Evolutionary conservation across 2,888 invertebrate species (phyloP).

Genomic region (Melinaea menophilus): DNA sequence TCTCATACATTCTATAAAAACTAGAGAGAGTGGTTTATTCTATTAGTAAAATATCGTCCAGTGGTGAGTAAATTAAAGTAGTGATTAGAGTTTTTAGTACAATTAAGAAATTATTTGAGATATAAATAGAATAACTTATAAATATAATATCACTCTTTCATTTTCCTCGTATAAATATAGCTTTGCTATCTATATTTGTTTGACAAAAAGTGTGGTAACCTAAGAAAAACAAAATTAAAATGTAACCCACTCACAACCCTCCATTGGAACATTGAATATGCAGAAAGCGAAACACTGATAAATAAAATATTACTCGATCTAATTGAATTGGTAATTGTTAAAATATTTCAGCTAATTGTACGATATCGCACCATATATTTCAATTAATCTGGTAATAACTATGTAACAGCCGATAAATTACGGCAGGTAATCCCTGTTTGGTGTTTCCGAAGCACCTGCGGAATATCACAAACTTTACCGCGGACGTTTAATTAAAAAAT

Average conservation of each 20-base stretch:
- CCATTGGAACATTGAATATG: constrained; percentile 7
- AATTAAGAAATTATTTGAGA: too few relatives aligned
- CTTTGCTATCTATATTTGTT: too few relatives aligned
- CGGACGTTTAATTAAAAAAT: constrained; percentile 15
- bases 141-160: too few relatives aligned
- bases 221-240: background rate
- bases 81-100: too few relatives aligned
- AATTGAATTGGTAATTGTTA: constrained; percentile 32
- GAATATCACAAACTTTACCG: constrained; percentile 9
- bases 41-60: too few relatives aligned
- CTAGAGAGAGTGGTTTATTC: too few relatives aligned
- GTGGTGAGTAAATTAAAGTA: too few relatives aligned
- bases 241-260: background rate
- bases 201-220: too few relatives aligned
- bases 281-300: constrained; percentile 8
- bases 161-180: too few relatives aligned
- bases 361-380: constrained; percentile 33
- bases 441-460: constrained; percentile 25
- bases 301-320: constrained; percentile 19
- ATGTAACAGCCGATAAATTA: constrained; percentile 28
- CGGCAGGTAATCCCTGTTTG: constrained; percentile 25
- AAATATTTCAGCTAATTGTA: constrained; percentile 32
- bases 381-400: constrained; percentile 34
- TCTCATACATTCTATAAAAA: too few relatives aligned
- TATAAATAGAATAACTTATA: too few relatives aligned